These are phyloP conservation scores for Austrolebias charrua DNA, from an alignment of 2,797 vertebrate species.

Conservation along the genomic window DNA sequence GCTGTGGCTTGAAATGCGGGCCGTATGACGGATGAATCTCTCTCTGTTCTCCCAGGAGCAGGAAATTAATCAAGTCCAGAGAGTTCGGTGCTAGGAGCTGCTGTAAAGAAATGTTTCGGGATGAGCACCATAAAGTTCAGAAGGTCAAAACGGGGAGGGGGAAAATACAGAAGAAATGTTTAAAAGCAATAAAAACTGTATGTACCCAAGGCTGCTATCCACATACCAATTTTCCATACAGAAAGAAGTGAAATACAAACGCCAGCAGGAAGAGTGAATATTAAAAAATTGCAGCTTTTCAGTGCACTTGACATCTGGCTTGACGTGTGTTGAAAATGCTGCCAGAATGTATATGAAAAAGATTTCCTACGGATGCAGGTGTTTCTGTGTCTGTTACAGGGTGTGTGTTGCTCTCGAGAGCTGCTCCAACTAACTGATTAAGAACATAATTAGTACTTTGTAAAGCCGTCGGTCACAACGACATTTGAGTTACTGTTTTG, in stretches of 20 bases:
- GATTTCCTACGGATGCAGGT: conserved; percentile 1
- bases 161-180: neutral
- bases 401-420: conserved; percentile 15
- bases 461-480: conserved; percentile 7
- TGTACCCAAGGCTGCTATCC: conserved; percentile 1
- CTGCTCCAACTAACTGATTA: conserved; percentile 17
- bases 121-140: conserved; percentile 50
- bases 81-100: conserved; percentile 36
- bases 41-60: conserved; percentile 47
- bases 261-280: neutral
- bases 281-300: conserved; percentile 27
- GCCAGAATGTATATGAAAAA: neutral
- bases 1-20: conserved; percentile 57
- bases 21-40: conserved; percentile 62
- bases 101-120: conserved; percentile 42
- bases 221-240: neutral
- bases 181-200: neutral
- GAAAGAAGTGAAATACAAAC: neutral
- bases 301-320: conserved; percentile 19
- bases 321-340: conserved; percentile 11
- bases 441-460: conserved; percentile 14
- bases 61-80: conserved; percentile 67
- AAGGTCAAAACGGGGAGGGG: conserved; percentile 15
- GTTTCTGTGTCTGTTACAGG: conserved; percentile 13
- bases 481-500: conserved; percentile 6